Conservation (phyloP, 2,113 vertebrate species). For the Ranitomeya imitator region DNA sequence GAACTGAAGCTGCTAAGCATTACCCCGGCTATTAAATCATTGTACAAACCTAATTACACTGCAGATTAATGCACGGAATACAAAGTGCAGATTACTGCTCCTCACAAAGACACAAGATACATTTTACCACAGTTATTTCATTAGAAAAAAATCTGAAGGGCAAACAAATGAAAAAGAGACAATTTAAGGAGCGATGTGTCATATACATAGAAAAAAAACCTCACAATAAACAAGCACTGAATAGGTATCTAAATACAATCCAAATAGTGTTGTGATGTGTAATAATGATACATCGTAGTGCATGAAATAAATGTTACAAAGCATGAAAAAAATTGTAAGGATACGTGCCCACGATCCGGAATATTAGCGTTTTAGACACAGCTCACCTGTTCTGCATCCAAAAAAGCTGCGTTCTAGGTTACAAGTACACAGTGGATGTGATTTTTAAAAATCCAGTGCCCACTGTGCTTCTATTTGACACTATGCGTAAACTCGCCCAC, state of each 20-base stretch:
- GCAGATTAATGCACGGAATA: neutral
- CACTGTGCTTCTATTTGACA: too few species aligned
- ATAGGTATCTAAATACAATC: neutral
- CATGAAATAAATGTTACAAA: too few species aligned
- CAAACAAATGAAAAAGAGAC: neutral
- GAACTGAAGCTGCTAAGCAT: constrained; percentile 53
- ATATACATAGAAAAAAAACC: neutral
- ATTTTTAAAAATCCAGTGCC: too few species aligned
- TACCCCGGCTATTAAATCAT: constrained; percentile 45
- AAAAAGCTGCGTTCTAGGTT: too few species aligned
- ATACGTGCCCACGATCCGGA: too few species aligned
- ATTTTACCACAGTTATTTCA: neutral
- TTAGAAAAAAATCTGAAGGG: neutral
- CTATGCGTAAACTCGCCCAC: too few species aligned
- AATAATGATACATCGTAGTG: neutral
- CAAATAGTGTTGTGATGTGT: neutral
- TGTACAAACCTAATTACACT: constrained; percentile 16
- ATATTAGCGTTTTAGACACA: too few species aligned
- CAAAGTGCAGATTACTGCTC: constrained; percentile 1
- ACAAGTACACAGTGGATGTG: too few species aligned
- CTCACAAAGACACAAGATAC: neutral
- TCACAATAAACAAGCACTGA: neutral
- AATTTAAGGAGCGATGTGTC: neutral
- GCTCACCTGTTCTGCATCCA: too few species aligned
- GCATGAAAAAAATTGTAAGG: too few species aligned